Conservation (phyloP, 2,888 invertebrate genomes). For the Psylliodes chrysocephalus region DNA sequence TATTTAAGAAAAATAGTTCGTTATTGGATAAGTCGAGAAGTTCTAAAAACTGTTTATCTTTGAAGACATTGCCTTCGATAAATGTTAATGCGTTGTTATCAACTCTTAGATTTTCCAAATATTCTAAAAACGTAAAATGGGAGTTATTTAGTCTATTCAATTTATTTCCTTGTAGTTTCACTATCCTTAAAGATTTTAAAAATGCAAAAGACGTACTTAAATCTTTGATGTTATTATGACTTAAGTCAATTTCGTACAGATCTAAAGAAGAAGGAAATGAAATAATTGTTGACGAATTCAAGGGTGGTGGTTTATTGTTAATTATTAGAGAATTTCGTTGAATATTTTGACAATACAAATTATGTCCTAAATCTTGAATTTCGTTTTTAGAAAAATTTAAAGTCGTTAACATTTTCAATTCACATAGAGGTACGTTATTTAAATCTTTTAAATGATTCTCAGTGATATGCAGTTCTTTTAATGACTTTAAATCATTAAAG, state of each 20-base stretch:
- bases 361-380: slow-evolving; percentile 33
- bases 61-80: slow-evolving; percentile 43
- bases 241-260: slow-evolving; percentile 50
- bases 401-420: slow-evolving; percentile 44
- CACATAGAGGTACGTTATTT: slow-evolving; percentile 50
- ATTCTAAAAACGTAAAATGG: slow-evolving; percentile 40
- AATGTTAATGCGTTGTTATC: slow-evolving; percentile 42
- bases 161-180: slow-evolving; percentile 48
- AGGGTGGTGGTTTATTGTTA: slow-evolving; percentile 12
- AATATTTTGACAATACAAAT: slow-evolving; percentile 41
- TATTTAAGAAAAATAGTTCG: slow-evolving; percentile 40
- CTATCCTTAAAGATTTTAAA: slow-evolving; percentile 40
- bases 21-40: slow-evolving; percentile 49
- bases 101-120: slow-evolving; percentile 44
- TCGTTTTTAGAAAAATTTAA: slow-evolving; percentile 46
- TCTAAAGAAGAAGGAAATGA: slow-evolving; percentile 34
- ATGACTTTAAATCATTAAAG: slow-evolving; percentile 37
- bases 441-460: slow-evolving; percentile 48
- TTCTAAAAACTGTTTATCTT: slow-evolving; percentile 43
- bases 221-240: slow-evolving; percentile 49
- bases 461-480: slow-evolving; percentile 47
- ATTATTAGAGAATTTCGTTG: slow-evolving; percentile 25
- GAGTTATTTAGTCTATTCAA: slow-evolving; percentile 39
- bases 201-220: slow-evolving; percentile 42
- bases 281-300: slow-evolving; percentile 24